Percentiles rank a stretch among this genome's conserved stretches.
phyloP scores from a whole-genome alignment of 2,113 vertebrate species.

The Syngnathus floridae region DNA sequence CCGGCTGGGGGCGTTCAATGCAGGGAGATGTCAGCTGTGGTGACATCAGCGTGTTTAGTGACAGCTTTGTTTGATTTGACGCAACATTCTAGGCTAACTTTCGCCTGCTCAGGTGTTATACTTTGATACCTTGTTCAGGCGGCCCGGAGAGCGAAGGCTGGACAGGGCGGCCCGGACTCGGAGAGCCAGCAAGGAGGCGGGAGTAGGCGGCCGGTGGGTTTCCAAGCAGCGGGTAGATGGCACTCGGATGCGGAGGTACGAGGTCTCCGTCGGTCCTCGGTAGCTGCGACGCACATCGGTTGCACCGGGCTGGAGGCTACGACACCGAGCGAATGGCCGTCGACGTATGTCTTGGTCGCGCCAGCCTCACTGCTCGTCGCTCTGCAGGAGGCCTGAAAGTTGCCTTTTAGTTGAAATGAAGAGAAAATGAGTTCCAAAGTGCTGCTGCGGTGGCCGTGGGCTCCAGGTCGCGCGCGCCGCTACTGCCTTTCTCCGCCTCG shows the following conservation, averaged over 20 bases:
- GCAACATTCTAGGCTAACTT: background rate
- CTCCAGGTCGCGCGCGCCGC: conserved; percentile 41
- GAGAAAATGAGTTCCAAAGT: background rate
- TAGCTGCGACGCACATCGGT: background rate
- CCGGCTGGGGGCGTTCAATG: background rate
- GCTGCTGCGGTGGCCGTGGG: background rate
- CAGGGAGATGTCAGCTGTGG: background rate
- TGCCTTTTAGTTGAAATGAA: background rate
- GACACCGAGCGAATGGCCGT: background rate
- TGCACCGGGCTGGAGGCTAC: background rate
- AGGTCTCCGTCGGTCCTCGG: background rate
- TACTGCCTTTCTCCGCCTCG: conserved; percentile 66
- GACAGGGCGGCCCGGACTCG: too few species aligned
- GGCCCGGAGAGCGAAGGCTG: too few species aligned
- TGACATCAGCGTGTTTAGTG: background rate
- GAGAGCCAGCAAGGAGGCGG: too few species aligned
- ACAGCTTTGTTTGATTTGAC: background rate
- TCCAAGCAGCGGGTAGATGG: too few species aligned
- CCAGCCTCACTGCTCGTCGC: conserved; percentile 3
- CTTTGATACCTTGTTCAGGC: too few species aligned
- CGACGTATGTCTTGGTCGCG: conserved; percentile 1
- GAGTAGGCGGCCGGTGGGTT: too few species aligned
- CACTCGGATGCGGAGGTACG: background rate
- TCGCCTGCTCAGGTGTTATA: background rate
- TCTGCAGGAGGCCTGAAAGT: background rate